Percentiles rank a stretch among this genome's conserved stretches.
Conservation (phyloP, 2,113 vertebrate genomes). For the Columba livia region DNA sequence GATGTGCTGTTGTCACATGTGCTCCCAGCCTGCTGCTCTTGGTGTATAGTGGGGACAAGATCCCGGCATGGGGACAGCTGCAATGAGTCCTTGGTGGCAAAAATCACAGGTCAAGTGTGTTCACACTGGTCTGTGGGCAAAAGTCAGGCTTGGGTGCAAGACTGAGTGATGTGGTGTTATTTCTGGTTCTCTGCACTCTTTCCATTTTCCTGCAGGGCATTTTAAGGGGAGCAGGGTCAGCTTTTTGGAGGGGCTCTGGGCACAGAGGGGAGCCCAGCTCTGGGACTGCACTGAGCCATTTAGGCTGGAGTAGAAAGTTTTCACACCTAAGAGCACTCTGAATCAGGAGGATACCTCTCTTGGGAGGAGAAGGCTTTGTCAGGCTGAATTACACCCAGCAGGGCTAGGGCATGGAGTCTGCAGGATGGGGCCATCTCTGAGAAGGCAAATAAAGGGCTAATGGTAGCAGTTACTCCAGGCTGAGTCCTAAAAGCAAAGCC, state of each 20-base stretch:
- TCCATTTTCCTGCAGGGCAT: background rate
- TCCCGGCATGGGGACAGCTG: background rate
- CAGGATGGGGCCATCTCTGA: background rate
- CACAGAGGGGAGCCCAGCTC: background rate
- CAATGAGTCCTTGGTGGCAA: background rate
- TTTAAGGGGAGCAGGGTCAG: background rate
- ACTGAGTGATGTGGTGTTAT: accelerated
- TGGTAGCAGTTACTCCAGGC: background rate
- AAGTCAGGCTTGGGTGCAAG: background rate
- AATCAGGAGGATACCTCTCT: background rate
- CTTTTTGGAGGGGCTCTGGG: background rate
- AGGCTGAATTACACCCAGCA: background rate
- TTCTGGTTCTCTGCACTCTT: background rate
- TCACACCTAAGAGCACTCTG: background rate
- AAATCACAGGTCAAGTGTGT: background rate
- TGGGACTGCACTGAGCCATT: background rate
- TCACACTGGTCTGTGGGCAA: accelerated
- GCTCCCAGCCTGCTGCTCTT: background rate
- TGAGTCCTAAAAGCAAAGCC: background rate
- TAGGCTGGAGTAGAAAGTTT: background rate
- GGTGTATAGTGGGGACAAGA: background rate
- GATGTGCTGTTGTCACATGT: background rate
- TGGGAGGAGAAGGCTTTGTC: background rate
- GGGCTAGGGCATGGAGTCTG: background rate
- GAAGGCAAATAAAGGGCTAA: background rate